Conservation (phyloP, 2,797 vertebrate species). For the Malurus leucopterus region DNA sequence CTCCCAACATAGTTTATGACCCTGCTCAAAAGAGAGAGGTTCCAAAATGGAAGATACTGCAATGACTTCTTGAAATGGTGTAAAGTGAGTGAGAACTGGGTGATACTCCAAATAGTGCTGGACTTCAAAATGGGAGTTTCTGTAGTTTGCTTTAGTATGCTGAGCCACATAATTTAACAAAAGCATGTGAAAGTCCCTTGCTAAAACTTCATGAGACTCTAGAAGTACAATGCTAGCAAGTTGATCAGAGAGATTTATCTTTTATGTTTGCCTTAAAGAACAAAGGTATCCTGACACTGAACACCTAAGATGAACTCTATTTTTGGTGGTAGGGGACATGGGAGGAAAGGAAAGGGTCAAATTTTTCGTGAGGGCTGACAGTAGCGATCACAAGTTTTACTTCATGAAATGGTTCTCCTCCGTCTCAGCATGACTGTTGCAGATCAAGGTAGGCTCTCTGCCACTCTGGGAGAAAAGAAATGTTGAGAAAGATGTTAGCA, state of each 20-base stretch:
- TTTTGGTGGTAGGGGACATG: background rate
- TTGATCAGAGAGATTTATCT: background rate
- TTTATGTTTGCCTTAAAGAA: background rate
- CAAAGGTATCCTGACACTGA: background rate
- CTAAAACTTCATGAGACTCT: background rate
- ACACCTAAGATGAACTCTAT: background rate
- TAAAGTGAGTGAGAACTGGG: too few relatives aligned
- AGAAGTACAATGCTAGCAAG: background rate
- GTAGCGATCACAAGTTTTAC: background rate
- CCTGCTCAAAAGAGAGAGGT: too few relatives aligned
- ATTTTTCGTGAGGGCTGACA: fast-evolving
- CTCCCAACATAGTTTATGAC: too few relatives aligned
- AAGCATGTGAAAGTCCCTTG: background rate
- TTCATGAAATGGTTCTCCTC: background rate
- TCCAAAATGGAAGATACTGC: too few relatives aligned
- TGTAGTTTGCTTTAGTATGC: too few relatives aligned
- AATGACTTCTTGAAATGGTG: too few relatives aligned
- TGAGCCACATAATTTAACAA: too few relatives aligned
- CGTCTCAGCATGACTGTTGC: background rate
- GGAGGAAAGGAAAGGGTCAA: background rate
- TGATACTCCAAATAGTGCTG: too few relatives aligned
- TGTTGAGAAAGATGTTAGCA: background rate
- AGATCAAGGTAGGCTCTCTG: background rate
- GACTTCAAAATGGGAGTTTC: too few relatives aligned
- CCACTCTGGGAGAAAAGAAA: background rate